Percentiles rank a stretch among this genome's conserved stretches.
phyloP scores from a whole-genome alignment of 2,113 vertebrate species.

The Ranitomeya imitator region DNA sequence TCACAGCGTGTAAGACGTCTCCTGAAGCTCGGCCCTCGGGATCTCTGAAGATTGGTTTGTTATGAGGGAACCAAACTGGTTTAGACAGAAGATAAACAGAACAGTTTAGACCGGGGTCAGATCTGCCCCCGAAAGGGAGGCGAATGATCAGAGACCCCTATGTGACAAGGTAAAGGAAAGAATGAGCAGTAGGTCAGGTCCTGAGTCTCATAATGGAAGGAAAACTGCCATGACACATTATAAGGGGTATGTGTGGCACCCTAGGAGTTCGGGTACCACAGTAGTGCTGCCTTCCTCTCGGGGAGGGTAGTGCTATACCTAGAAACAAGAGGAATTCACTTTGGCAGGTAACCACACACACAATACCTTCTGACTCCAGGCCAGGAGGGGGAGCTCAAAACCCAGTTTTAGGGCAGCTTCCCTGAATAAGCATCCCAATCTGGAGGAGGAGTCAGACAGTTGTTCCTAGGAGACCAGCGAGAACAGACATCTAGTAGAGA shows the following conservation, averaged over 20 bases:
- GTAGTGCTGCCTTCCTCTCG: no score
- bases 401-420: no score
- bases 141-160: not conserved
- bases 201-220: not conserved
- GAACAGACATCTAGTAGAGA: no score
- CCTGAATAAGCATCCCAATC: no score
- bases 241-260: not conserved
- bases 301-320: no score
- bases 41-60: slow-evolving; percentile 20
- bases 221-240: not conserved
- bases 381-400: no score
- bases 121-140: not conserved
- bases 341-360: no score
- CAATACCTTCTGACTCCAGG: no score
- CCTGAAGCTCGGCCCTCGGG: slow-evolving; percentile 22
- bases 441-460: no score
- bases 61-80: slow-evolving; percentile 17
- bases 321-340: no score
- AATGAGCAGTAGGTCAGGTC: not conserved
- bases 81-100: slow-evolving; percentile 30
- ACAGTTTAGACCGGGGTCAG: not conserved
- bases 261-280: no score
- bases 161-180: not conserved
- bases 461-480: no score
- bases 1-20: not conserved